Percentiles rank a stretch among this genome's conserved stretches.
Conservation (phyloP, 2,797 vertebrate species). For the Huso huso region DNA sequence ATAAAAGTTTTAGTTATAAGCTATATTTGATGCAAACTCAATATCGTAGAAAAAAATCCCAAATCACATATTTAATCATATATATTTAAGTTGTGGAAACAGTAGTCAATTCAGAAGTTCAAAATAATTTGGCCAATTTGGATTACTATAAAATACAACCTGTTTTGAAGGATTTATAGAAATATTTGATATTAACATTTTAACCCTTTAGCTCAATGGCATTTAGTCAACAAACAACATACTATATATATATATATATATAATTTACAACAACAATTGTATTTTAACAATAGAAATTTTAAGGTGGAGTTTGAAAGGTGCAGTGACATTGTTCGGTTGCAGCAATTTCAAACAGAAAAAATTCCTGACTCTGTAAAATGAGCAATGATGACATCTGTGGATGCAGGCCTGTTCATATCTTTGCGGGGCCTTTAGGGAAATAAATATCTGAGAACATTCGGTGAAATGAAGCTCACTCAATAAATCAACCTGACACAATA, state of each 20-base stretch:
- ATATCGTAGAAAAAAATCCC: too few relatives aligned
- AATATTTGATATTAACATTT: too few relatives aligned
- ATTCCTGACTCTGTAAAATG: constrained; percentile 99
- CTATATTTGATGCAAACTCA: too few relatives aligned
- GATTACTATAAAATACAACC: too few relatives aligned
- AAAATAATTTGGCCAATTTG: too few relatives aligned
- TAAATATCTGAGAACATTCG: constrained; percentile 99
- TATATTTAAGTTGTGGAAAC: too few relatives aligned
- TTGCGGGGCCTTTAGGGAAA: constrained; percentile 99
- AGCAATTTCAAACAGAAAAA: constrained; percentile 53
- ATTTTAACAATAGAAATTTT: constrained; percentile 50
- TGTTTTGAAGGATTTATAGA: too few relatives aligned
- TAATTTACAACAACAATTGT: neutral
- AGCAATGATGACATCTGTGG: constrained; percentile 99
- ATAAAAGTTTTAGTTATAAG: constrained; percentile 22
- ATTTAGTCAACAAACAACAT: too few relatives aligned
- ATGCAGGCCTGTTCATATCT: constrained; percentile 99
- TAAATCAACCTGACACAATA: constrained; percentile 99
- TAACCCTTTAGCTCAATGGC: too few relatives aligned
- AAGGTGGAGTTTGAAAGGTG: constrained; percentile 60
- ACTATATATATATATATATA: too few relatives aligned
- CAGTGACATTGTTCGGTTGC: constrained; percentile 66
- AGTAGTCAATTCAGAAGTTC: too few relatives aligned
- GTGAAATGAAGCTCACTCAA: constrained; percentile 99
- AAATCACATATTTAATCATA: too few relatives aligned